Conservation (phyloP, 2,113 vertebrate species). For the Podocnemis expansa region DNA sequence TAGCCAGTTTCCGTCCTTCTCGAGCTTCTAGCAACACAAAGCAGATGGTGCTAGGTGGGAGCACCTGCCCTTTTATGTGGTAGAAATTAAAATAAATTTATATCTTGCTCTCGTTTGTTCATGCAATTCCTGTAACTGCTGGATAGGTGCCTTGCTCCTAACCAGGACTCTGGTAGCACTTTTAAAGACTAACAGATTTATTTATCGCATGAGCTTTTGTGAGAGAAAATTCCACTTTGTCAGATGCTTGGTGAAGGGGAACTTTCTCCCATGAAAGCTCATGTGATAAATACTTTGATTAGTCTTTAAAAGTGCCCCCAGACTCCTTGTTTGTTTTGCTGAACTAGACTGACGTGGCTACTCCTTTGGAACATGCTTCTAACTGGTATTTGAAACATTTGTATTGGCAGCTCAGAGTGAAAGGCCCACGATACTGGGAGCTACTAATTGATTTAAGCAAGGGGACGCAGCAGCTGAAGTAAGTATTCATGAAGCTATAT, state of each 20-base stretch:
- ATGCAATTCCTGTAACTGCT: neutral
- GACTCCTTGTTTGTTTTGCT: no score
- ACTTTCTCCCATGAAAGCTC: no score
- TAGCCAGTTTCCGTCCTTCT: neutral
- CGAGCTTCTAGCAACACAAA: neutral
- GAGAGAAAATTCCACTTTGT: no score
- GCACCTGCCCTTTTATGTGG: neutral
- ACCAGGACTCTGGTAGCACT: no score
- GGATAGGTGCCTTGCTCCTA: neutral
- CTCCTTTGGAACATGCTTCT: neutral
- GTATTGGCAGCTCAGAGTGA: conserved; percentile 90
- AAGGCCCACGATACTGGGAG: conserved; percentile 98
- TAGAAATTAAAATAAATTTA: neutral
- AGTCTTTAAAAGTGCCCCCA: no score
- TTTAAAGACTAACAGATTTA: no score
- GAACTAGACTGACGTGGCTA: no score
- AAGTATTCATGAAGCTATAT: conserved; percentile 67
- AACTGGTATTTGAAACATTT: conserved; percentile 47
- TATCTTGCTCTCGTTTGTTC: neutral
- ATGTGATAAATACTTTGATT: no score
- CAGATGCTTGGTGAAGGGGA: no score
- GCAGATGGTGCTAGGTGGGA: neutral
- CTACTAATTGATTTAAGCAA: conserved; percentile 92
- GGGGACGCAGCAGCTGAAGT: conserved; percentile 91
- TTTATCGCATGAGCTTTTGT: no score